phyloP scores from a whole-genome alignment of 2,888 invertebrate genomes.

The Myopa testacea region DNA sequence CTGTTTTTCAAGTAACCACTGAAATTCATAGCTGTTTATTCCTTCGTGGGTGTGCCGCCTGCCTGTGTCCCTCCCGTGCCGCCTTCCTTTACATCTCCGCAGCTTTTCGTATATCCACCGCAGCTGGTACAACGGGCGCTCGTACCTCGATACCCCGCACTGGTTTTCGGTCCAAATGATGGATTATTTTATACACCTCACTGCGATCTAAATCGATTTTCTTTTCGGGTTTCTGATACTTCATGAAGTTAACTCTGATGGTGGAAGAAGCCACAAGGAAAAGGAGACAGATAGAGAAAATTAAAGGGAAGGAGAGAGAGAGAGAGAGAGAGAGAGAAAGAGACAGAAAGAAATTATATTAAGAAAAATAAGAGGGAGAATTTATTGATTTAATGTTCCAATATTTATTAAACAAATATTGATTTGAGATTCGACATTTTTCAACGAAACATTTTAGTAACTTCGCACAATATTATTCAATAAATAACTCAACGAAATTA shows the following conservation, averaged over 20 bases:
- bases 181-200: slow-evolving; percentile 83
- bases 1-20: too few species aligned
- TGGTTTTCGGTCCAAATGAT: slow-evolving; percentile 79
- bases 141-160: slow-evolving; percentile 76
- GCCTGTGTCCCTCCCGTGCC: background rate
- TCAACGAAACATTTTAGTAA: too few species aligned
- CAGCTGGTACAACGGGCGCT: slow-evolving; percentile 75
- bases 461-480: too few species aligned
- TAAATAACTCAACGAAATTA: too few species aligned
- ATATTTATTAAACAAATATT: too few species aligned
- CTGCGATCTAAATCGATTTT: slow-evolving; percentile 81
- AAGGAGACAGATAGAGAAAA: slow-evolving; percentile 28
- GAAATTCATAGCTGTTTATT: background rate
- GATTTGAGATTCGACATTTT: too few species aligned
- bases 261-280: background rate
- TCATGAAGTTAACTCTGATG: slow-evolving; percentile 89
- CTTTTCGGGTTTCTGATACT: slow-evolving; percentile 85
- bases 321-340: slow-evolving; percentile 9
- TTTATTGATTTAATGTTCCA: too few species aligned
- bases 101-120: slow-evolving; percentile 71
- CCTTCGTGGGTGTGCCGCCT: background rate
- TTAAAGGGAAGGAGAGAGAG: slow-evolving; percentile 27
- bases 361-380: too few species aligned
- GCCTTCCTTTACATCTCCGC: slow-evolving; percentile 55
- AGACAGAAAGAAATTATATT: slow-evolving; percentile 26